Percentiles rank a stretch among this genome's conserved stretches.
These are phyloP conservation scores for Capreolus pygargus DNA, from an alignment of 2,113 vertebrate genomes.

Conservation along the genomic window DNA sequence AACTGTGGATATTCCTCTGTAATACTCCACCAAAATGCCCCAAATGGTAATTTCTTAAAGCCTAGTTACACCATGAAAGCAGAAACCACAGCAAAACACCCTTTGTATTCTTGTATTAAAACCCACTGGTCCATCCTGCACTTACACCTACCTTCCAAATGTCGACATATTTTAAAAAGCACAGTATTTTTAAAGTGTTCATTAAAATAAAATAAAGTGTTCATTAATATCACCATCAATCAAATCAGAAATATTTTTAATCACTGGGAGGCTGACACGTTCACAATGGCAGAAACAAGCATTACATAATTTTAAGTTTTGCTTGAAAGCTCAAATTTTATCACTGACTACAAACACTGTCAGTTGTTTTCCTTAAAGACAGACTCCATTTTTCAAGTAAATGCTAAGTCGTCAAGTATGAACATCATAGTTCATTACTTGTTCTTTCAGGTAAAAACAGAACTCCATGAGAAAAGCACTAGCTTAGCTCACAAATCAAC, in stretches of 20 bases:
- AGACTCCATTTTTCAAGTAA: not conserved
- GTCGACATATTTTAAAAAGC: not conserved
- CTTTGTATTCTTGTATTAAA: not conserved
- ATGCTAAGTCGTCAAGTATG: not conserved
- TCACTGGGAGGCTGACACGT: not conserved
- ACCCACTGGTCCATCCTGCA: not conserved
- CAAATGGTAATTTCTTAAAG: not conserved
- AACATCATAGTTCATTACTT: not conserved
- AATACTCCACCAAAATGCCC: not conserved
- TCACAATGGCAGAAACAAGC: not conserved
- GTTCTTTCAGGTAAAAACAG: not conserved
- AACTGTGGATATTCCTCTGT: not conserved
- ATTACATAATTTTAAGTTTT: slow-evolving; percentile 2
- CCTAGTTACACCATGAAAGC: not conserved
- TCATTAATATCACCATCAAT: not conserved
- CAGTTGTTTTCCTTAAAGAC: slow-evolving; percentile 5
- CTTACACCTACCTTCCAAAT: not conserved
- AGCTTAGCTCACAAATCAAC: not conserved
- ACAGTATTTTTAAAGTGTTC: not conserved
- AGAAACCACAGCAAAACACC: not conserved
- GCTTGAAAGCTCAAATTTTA: slow-evolving; percentile 5
- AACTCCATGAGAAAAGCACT: not conserved
- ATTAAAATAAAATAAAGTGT: not conserved
- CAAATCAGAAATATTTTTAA: not conserved
- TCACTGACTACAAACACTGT: not conserved